A percentile compares a stretch with the other conserved stretches of the same genome.
Evolutionary conservation across 1,140 invertebrate genomes (phyloP).

Genomic region (Linepithema humile): DNA sequence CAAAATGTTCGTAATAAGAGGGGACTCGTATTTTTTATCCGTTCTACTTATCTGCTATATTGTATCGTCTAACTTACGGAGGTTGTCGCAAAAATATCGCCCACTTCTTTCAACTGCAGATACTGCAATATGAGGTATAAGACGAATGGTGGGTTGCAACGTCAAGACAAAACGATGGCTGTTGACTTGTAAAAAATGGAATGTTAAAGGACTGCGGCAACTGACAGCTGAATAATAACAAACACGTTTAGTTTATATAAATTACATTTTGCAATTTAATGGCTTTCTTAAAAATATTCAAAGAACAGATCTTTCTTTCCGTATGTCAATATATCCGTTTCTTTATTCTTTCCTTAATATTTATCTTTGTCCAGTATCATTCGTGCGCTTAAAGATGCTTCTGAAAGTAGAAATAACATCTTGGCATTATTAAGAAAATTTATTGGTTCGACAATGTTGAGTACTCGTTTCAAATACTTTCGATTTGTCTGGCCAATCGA

Average conservation of each 20-base stretch:
- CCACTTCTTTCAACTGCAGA: slow-evolving; percentile 31
- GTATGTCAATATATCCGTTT: background rate
- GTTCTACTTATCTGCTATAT: slow-evolving; percentile 4
- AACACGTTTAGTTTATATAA: background rate
- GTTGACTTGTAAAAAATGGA: slow-evolving; percentile 21
- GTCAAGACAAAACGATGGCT: slow-evolving; percentile 25
- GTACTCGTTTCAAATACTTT: background rate
- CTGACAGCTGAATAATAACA: background rate
- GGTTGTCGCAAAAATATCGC: slow-evolving; percentile 35
- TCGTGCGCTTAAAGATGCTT: background rate
- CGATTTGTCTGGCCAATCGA: slow-evolving; percentile 1
- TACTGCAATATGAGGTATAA: background rate
- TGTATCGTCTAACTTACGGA: slow-evolving; percentile 3
- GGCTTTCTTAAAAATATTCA: background rate
- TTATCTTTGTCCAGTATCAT: background rate
- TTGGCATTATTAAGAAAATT: no score
- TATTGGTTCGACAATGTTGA: no score
- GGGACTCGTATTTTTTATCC: background rate
- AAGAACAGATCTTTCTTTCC: background rate
- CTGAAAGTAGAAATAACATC: background rate
- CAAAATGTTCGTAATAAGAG: slow-evolving; percentile 3
- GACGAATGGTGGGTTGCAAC: background rate
- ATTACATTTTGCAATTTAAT: background rate
- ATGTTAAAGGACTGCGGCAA: background rate
- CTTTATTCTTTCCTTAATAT: background rate